Evolutionary conservation across 2,797 vertebrate genomes (phyloP).

Genomic region (Bovichtus variegatus): DNA sequence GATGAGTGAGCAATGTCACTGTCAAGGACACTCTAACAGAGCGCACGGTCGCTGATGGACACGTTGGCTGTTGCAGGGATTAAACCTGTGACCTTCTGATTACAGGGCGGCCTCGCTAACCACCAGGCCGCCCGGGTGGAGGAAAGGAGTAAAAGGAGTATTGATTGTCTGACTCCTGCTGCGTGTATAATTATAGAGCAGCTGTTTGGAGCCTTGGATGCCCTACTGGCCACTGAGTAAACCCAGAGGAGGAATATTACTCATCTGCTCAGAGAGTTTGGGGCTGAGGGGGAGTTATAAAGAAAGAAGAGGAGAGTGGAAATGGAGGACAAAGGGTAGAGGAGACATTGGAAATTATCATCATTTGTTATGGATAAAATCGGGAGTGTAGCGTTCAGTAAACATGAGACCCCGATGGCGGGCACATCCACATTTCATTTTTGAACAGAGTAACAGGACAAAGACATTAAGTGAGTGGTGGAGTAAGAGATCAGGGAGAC

Average conservation of each 20-base stretch:
- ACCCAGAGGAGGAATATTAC: conserved; percentile 51
- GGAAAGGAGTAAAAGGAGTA: conserved; percentile 55
- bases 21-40: conserved; percentile 54
- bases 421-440: conserved; percentile 37
- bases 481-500: conserved; percentile 45
- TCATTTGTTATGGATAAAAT: conserved; percentile 27
- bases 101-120: conserved; percentile 36
- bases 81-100: conserved; percentile 67
- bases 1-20: conserved; percentile 53
- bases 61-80: conserved; percentile 44
- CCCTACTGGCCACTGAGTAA: conserved; percentile 40
- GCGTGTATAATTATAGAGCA: conserved; percentile 72
- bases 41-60: conserved; percentile 36
- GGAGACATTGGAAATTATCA: conserved; percentile 4
- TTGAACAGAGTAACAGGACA: conserved; percentile 50
- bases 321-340: not conserved
- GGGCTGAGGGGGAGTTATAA: not conserved
- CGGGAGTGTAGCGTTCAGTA: not conserved
- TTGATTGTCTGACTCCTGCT: conserved; percentile 66
- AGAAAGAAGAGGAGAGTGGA: not conserved
- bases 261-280: conserved; percentile 46
- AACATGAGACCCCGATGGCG: conserved; percentile 21
- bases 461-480: conserved; percentile 42
- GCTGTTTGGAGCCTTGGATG: conserved; percentile 62
- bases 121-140: conserved; percentile 48